These are phyloP conservation scores for Acronicta psi DNA, from an alignment of 2,888 invertebrate species.

Conservation along the genomic window DNA sequence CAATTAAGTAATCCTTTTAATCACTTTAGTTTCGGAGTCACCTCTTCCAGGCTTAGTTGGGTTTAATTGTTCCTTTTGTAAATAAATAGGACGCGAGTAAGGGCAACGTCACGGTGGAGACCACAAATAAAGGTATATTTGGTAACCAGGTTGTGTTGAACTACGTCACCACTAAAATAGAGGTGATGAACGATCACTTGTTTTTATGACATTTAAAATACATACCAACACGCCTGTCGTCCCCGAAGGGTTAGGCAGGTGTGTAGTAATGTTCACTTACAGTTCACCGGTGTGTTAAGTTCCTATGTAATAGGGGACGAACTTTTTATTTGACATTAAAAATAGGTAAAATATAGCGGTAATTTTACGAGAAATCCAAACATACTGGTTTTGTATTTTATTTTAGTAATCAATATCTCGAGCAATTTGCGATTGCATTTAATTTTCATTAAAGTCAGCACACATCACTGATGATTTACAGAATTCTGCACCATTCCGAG, in stretches of 20 bases:
- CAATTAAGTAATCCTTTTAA: constrained; percentile 41
- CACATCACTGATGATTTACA: background rate
- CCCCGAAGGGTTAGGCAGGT: too few species aligned
- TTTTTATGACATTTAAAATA: too few species aligned
- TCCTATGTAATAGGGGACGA: too few species aligned
- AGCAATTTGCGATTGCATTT: background rate
- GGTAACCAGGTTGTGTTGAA: background rate
- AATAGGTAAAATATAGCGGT: too few species aligned
- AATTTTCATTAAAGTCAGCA: background rate
- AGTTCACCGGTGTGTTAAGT: too few species aligned
- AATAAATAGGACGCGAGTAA: constrained; percentile 33
- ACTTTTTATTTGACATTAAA: too few species aligned
- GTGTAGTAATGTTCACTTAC: too few species aligned
- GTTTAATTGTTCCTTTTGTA: constrained; percentile 40
- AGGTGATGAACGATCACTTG: too few species aligned
- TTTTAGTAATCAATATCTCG: background rate
- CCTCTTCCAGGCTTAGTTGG: constrained; percentile 28
- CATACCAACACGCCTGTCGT: too few species aligned
- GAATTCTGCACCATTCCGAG: background rate
- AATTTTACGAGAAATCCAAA: too few species aligned
- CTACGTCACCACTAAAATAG: too few species aligned
- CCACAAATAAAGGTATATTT: background rate
- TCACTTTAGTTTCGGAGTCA: constrained; percentile 37
- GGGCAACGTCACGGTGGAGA: background rate
- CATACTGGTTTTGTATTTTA: too few species aligned